Percentiles rank a stretch among this genome's conserved stretches.
Evolutionary conservation across 2,888 invertebrate genomes (phyloP).

Genomic region (Hedya salicella): DNA sequence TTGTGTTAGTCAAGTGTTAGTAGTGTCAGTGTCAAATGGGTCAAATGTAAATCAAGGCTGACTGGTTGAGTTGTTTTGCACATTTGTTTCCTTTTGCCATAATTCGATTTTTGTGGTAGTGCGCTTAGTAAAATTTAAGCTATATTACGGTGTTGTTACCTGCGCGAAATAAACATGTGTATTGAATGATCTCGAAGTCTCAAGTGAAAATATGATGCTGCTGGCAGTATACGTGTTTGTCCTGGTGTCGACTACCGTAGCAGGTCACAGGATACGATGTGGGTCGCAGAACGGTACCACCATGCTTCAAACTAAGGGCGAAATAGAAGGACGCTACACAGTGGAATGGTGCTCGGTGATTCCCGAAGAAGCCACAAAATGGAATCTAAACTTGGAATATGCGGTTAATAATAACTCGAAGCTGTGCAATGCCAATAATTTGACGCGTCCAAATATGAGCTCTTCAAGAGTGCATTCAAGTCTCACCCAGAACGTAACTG

Average conservation of each 20-base stretch:
- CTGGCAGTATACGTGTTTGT: constrained; percentile 17
- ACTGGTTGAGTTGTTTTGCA: constrained; percentile 27
- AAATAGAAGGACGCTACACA: constrained; percentile 33
- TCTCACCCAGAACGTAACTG: background rate
- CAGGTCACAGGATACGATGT: constrained; percentile 25
- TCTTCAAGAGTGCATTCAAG: constrained; percentile 3
- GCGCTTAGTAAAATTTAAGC: background rate
- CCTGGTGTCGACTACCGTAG: constrained; percentile 17
- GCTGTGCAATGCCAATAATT: background rate
- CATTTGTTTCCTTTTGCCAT: constrained; percentile 19
- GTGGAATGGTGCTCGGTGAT: constrained; percentile 38
- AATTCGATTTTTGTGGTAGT: constrained; percentile 10
- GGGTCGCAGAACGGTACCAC: constrained; percentile 27
- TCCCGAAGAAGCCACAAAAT: constrained; percentile 12
- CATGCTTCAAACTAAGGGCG: constrained; percentile 15
- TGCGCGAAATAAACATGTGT: constrained; percentile 4
- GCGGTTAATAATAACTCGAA: constrained; percentile 14
- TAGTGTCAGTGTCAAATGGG: constrained; percentile 7
- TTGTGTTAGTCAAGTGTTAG: background rate
- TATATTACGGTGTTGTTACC: constrained; percentile 5
- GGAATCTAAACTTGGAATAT: constrained; percentile 23
- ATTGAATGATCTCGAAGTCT: constrained; percentile 5
- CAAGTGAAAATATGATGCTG: constrained; percentile 30
- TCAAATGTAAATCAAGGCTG: constrained; percentile 20
- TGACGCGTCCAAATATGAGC: background rate